These are phyloP conservation scores for Leptopterna dolabrata DNA, from an alignment of 2,888 invertebrate species.

Conservation along the genomic window DNA sequence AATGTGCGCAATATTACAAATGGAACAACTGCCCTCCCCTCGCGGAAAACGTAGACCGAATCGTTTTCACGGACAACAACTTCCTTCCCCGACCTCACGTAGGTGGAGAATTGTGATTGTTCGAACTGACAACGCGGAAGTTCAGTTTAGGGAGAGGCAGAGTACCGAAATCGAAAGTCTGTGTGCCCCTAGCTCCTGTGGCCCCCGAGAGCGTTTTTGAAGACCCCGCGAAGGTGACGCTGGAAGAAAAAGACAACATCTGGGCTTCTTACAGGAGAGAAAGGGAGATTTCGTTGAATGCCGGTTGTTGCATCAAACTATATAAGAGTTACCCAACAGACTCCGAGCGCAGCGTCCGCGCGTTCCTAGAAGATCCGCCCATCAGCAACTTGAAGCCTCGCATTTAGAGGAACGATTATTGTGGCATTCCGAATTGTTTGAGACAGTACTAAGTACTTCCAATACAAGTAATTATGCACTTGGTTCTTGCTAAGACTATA, in stretches of 20 bases:
- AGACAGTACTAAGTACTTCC: no score
- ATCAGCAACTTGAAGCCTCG: no score
- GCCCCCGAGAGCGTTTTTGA: neutral
- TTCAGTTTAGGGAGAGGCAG: neutral
- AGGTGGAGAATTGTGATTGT: neutral
- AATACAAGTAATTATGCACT: no score
- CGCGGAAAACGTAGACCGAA: neutral
- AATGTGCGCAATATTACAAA: neutral
- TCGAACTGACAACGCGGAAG: neutral
- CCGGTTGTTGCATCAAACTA: constrained; percentile 18
- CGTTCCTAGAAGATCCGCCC: neutral
- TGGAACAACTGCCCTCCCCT: neutral
- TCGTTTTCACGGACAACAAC: constrained; percentile 22
- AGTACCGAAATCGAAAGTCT: neutral
- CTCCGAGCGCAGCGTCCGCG: neutral
- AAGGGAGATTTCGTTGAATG: constrained; percentile 19
- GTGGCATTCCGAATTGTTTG: no score
- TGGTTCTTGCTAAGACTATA: no score
- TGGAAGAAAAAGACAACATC: constrained; percentile 7
- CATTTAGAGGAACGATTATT: no score
- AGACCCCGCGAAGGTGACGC: neutral
- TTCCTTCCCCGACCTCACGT: neutral
- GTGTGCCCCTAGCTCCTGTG: neutral
- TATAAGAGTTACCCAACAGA: constrained; percentile 10
- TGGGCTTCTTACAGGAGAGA: neutral